phyloP scores from a whole-genome alignment of 1,140 invertebrate species.

The Pseudachorutes palmiensis region DNA sequence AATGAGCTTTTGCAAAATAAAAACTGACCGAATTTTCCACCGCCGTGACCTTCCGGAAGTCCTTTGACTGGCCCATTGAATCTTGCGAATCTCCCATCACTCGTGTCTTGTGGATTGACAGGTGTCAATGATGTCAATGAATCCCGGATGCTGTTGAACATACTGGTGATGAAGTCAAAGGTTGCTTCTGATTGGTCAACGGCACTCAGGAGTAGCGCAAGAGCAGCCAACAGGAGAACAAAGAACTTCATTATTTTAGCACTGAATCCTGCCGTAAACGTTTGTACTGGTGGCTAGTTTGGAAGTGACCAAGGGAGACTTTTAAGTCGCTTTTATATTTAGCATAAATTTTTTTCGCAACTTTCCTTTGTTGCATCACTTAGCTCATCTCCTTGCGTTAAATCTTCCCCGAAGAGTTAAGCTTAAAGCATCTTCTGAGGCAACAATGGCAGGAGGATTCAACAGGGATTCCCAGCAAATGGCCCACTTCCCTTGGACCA shows the following conservation, averaged over 20 bases:
- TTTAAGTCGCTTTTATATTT: constrained; percentile 3
- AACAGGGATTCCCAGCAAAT: too few relatives aligned
- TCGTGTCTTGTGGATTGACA: neutral
- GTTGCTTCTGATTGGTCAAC: constrained; percentile 4
- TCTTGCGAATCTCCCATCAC: neutral
- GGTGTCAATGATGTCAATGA: neutral
- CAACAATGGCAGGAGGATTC: too few relatives aligned
- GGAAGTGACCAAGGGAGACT: neutral
- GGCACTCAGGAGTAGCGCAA: too few relatives aligned
- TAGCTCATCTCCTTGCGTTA: too few relatives aligned
- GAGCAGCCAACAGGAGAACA: neutral
- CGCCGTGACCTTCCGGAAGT: neutral
- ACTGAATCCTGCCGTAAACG: too few relatives aligned
- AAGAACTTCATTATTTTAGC: too few relatives aligned
- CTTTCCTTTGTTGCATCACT: constrained; percentile 13
- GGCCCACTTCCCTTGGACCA: too few relatives aligned
- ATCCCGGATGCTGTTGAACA: constrained; percentile 1
- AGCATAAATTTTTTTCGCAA: constrained; percentile 2
- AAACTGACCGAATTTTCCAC: neutral
- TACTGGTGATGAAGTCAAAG: constrained; percentile 1
- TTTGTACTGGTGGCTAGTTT: too few relatives aligned
- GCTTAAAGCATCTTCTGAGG: too few relatives aligned
- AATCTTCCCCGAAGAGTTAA: too few relatives aligned
- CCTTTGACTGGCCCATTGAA: constrained; percentile 4
- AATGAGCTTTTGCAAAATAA: neutral